Conservation (phyloP, 2,113 vertebrate species). For the Struthio camelus region DNA sequence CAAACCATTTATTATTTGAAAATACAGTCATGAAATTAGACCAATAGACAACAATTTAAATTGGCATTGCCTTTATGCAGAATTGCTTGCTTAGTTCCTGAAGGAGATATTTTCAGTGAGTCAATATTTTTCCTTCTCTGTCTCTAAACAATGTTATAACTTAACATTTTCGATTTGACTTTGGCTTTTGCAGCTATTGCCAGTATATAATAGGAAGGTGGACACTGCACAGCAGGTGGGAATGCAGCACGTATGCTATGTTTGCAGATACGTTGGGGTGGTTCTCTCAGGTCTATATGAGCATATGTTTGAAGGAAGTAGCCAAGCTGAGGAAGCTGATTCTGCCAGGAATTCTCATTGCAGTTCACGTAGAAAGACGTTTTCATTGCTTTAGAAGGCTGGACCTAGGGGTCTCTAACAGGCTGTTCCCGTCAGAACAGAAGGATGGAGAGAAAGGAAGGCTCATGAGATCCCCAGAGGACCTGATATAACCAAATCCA, state of each 20-base stretch:
- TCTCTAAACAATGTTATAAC: background rate
- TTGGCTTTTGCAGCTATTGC: background rate
- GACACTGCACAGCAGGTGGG: background rate
- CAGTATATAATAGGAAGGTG: background rate
- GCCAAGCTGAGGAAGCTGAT: background rate
- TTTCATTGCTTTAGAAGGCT: background rate
- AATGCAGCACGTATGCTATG: rapidly evolving
- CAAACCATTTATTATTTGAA: background rate
- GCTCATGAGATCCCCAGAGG: background rate
- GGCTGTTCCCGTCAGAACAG: background rate
- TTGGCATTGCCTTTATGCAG: background rate
- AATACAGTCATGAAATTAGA: background rate
- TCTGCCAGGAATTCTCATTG: background rate
- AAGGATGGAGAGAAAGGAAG: background rate
- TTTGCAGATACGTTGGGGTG: rapidly evolving
- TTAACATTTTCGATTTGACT: background rate
- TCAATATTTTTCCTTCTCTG: background rate
- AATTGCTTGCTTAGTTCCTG: background rate
- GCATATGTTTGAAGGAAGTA: background rate
- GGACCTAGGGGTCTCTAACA: background rate
- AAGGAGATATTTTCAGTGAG: background rate
- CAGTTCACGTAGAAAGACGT: background rate
- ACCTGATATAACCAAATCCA: background rate
- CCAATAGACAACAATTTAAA: background rate
- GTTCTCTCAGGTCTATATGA: background rate